These are phyloP conservation scores for Chesias legatella DNA, from an alignment of 2,888 invertebrate genomes.

Conservation along the genomic window DNA sequence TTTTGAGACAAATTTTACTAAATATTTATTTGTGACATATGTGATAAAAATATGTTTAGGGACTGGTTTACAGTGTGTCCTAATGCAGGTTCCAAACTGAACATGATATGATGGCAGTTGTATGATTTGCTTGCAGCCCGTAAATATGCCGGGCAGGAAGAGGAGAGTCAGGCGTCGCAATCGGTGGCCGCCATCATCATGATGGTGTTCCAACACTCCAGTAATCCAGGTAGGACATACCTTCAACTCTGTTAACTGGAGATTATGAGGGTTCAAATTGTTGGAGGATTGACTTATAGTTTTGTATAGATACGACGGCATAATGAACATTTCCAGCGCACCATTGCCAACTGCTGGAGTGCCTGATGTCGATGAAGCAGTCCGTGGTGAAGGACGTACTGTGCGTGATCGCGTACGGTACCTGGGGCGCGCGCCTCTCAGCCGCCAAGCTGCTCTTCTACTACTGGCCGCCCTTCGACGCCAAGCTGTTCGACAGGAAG, in stretches of 20 bases:
- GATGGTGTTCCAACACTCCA: slow-evolving; percentile 98
- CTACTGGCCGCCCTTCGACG: slow-evolving; percentile 99
- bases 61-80: too few relatives aligned
- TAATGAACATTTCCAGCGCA: slow-evolving; percentile 82
- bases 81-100: too few relatives aligned
- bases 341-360: slow-evolving; percentile 97
- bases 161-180: slow-evolving; percentile 90
- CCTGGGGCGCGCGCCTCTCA: slow-evolving; percentile 94
- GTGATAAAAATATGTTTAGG: too few relatives aligned
- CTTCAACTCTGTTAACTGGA: too few relatives aligned
- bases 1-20: too few relatives aligned
- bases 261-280: too few relatives aligned
- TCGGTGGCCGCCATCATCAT: slow-evolving; percentile 96
- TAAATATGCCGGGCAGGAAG: slow-evolving; percentile 84
- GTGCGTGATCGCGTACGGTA: slow-evolving; percentile 97
- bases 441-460: slow-evolving; percentile 98
- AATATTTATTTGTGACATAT: too few relatives aligned
- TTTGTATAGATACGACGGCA: too few relatives aligned
- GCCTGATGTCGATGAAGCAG: slow-evolving; percentile 95
- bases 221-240: slow-evolving; percentile 93
- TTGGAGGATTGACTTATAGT: neutral
- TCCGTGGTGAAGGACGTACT: slow-evolving; percentile 95
- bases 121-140: slow-evolving; percentile 74
- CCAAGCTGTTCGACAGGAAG: slow-evolving; percentile 94
- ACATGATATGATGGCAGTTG: too few relatives aligned